phyloP scores from a whole-genome alignment of 2,888 invertebrate species.

The Orthosia gothica region DNA sequence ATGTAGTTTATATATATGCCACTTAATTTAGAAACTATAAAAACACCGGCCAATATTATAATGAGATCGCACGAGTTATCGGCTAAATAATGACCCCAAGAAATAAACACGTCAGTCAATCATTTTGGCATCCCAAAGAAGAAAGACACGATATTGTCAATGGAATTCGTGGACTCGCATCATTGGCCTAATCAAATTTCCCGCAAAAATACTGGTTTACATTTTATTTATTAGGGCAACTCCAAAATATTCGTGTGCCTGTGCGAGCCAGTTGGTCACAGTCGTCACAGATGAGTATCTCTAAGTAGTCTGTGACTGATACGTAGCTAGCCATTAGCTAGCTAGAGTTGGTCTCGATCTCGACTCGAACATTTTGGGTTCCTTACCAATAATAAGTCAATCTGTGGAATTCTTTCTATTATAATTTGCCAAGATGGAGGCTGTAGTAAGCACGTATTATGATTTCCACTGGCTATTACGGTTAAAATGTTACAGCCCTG shows the following conservation, averaged over 20 bases:
- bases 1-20: constrained; percentile 71
- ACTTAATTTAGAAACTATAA: constrained; percentile 69
- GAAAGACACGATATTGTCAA: constrained; percentile 80
- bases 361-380: background rate
- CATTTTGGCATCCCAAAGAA: constrained; percentile 62
- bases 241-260: background rate
- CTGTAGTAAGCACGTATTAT: too few species aligned
- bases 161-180: constrained; percentile 85
- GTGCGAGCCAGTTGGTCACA: too few species aligned
- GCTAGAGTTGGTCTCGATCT: too few species aligned
- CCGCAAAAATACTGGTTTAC: constrained; percentile 60
- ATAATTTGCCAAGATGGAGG: too few species aligned
- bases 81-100: constrained; percentile 62
- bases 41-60: constrained; percentile 65
- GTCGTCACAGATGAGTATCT: too few species aligned
- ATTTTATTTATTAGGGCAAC: constrained; percentile 47
- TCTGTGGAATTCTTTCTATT: too few species aligned
- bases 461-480: too few species aligned
- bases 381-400: too few species aligned
- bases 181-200: constrained; percentile 80
- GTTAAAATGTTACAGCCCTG: too few species aligned
- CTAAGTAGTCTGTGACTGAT: too few species aligned
- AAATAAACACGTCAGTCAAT: constrained; percentile 86
- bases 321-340: too few species aligned
- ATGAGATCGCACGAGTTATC: constrained; percentile 69